Base-by-base conservation (phyloP, 2,113 vertebrate species). In the Microcebus tavaratra region DNA sequence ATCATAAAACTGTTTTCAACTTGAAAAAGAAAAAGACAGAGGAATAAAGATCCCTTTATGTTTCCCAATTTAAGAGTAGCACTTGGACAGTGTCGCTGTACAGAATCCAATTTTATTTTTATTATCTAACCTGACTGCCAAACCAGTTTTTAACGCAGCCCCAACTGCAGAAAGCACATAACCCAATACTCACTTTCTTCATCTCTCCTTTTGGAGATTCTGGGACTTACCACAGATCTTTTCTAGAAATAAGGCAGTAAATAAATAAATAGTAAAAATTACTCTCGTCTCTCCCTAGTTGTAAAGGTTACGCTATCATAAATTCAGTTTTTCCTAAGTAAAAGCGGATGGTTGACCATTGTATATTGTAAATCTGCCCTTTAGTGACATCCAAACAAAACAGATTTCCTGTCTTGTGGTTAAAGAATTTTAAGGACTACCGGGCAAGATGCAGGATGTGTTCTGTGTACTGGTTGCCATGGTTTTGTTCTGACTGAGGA, bases 401-500 rank as follows among this genome's bases (percentile, higher is more conserved):
- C 89, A 94, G 57, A 95, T 90, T 90, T 98, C 83, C 96, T 93
- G 50, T 91, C 79, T 93, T 80, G 45, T 95, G 93, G 91, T 84
- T 82, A 61, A 95, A 95, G 87, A 94, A 96, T 90, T 82, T 95
- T 91, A 91, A 97, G 75, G 90, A 94, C 95, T 89, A 45, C 89
- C 0, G 4, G 89, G 63, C 27, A 94, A 93, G 88, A 96, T 42
- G 57, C 81, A 89, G 89, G 79, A 82, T 83, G 50, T 65, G 21
- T 87, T 9, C 48, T 94, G 45, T 79, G 80, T 84, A 76, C 73
- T 92, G 87, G 91, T 96, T 97, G 57, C 95, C 96, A 95, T 98
- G 96, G 94, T 97, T 97, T 96, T 97, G 94, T 97, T 97, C 96
- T 98, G 80, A 89, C 82, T 94, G 95, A 97, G 88, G 76, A 95